phyloP scores from a whole-genome alignment of 1,140 invertebrate species.

The Himalopsyche phryganea region DNA sequence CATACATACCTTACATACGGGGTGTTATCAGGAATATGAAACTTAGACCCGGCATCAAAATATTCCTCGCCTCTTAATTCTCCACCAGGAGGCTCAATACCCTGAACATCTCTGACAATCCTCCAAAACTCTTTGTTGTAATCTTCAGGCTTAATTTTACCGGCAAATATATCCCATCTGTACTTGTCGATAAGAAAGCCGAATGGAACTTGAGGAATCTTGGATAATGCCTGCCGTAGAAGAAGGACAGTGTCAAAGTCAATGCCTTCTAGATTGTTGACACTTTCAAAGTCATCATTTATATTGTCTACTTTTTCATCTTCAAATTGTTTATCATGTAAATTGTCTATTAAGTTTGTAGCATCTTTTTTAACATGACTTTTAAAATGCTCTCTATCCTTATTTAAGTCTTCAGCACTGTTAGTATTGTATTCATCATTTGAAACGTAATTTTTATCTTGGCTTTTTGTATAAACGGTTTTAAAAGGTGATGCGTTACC shows the following conservation, averaged over 20 bases:
- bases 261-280: conserved; percentile 10
- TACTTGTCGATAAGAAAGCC: conserved; percentile 71
- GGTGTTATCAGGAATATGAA: conserved; percentile 66
- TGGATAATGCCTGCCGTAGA: conserved; percentile 64
- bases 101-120: conserved; percentile 57
- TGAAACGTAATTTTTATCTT: too few species aligned
- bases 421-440: too few species aligned
- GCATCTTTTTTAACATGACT: too few species aligned
- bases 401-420: too few species aligned
- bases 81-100: conserved; percentile 54
- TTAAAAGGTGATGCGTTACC: too few species aligned
- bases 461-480: background rate
- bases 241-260: conserved; percentile 46
- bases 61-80: conserved; percentile 50
- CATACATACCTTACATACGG: conserved; percentile 71
- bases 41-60: conserved; percentile 71
- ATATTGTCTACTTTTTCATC: background rate
- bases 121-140: conserved; percentile 68
- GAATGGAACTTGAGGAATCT: conserved; percentile 73
- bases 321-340: conserved; percentile 2
- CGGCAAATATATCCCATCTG: conserved; percentile 71
- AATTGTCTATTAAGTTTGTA: background rate
- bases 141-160: conserved; percentile 46
- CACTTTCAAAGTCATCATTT: too few species aligned
- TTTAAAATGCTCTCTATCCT: too few species aligned